Base-by-base conservation (phyloP, 1,140 invertebrate genomes). In the Protaetia brevitarsis region DNA sequence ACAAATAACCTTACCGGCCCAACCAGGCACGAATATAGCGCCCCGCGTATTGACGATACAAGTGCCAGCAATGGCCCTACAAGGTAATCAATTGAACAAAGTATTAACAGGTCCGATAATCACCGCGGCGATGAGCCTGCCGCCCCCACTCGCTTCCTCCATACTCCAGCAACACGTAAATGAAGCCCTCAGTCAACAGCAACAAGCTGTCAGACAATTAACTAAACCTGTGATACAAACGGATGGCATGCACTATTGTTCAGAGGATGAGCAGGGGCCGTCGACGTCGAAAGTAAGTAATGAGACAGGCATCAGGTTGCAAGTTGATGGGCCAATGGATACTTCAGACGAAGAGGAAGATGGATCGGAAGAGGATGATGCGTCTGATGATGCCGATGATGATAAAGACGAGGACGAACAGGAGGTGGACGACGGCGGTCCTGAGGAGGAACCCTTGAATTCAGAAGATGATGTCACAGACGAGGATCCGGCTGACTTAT, bases 381-480 rank as follows among this genome's bases (percentile, higher is more conserved):
- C 86, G 57, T 81, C 82, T 41, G 88, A 80, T 29, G 86, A 88
- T 31, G 85, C 88, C 62, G 87, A 88, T 66, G 87, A 88, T 65
- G 87, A 88, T 64, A 88, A 89, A 67, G 88, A 92, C 68, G 88
- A 89, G 63, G 85, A 91, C 63, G 88, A 91, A 70, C 88, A 91
- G 59, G 88, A 92, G 69, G 86, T 87, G 59, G 85, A 88, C 68
- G 88, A 89, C 51, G 88, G 88, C 70, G 89, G 89, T n/a, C 73
- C 90, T 31, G 90, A 91, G 68, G 90, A 94, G 74, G 96, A 98
- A 77, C 95, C 96, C 0, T 80, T 99, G 0, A 98, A 98, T 81
- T 97, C 95, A 13, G 95, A 89, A 72, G 95, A 97, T 80, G 96
- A 98, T 84, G 94, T 97, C 0, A 97, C 95, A 64, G 97, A 99